phyloP scores from a whole-genome alignment of 2,113 vertebrate genomes.

The Diadophis punctatus region DNA sequence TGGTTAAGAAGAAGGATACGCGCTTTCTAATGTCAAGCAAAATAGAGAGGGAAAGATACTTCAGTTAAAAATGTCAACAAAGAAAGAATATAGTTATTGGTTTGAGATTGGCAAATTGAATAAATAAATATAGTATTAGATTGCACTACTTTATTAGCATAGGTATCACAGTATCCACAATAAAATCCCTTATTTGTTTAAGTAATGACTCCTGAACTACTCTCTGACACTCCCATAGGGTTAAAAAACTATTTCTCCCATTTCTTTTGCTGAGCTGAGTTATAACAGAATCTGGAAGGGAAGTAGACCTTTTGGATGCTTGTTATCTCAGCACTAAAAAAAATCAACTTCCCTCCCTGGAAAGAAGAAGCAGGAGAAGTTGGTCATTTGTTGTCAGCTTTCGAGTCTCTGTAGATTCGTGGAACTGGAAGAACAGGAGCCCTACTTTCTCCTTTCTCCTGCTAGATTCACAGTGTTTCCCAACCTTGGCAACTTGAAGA shows the following conservation, averaged over 20 bases:
- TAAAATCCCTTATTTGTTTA: neutral
- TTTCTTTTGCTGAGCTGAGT: neutral
- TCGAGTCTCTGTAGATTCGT: neutral
- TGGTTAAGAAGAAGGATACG: neutral
- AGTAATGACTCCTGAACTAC: neutral
- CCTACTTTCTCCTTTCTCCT: neutral
- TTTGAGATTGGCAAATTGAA: neutral
- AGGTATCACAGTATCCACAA: neutral
- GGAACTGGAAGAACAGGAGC: neutral
- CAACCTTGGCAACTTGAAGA: too few species aligned
- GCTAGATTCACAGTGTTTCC: too few species aligned
- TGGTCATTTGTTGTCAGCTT: neutral
- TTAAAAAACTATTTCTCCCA: neutral
- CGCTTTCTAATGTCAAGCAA: neutral
- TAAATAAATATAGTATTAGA: neutral
- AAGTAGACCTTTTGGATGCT: neutral
- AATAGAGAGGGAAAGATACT: neutral
- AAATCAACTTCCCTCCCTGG: neutral
- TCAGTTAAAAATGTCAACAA: neutral
- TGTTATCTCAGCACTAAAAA: neutral
- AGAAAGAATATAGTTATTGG: neutral
- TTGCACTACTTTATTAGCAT: neutral
- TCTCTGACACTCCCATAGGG: neutral
- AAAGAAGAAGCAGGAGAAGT: neutral
- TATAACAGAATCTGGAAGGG: neutral